Base-by-base conservation (phyloP, 2,888 invertebrate species). In the Cryptocephalus moraei region DNA sequence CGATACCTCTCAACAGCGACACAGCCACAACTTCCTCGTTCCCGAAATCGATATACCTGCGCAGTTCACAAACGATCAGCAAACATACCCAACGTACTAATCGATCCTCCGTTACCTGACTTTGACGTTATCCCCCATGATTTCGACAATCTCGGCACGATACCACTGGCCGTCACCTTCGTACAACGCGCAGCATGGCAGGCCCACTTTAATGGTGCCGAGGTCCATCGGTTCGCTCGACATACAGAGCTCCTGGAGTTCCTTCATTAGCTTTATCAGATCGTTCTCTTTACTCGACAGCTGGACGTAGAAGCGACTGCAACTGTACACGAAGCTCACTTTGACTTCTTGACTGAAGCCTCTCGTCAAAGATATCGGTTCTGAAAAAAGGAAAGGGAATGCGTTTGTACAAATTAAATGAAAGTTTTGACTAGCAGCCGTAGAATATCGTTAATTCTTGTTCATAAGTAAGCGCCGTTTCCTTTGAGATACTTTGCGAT, bases 21-120 rank as follows among this genome's bases (percentile, higher is more conserved):
- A 74, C 65, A 8, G 75, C 68, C 1, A 91, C 80, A n/a, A 77
- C 77, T 64, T 92, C 93, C 61, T 89, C 85, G 70, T 96, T 96
- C 8, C 97, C 97, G 72, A 89, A 99, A 73, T 99, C 97, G 11
- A 97, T 84, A 71, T 92, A 97, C 2, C 83, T 75, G n/a, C 22
- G 32, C 32, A 32, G 13, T 8, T 32, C 6, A 22, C 22, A 22
- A 22, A 22, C 22, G 6, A 22, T 22, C 22, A 22, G 22, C 22
- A 22, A 22, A 22, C 22, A 22, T 22, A 22, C 22, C 6, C 3
- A 2, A 2, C 22, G 22, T 22, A 22, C 22, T 6, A 6, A 22
- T 22, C 22, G 22, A 22, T 22, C 6, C 22, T 22, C 1, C 6
- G 38, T 36, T n/a, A n/a, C 12, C 32, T 31, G 11, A 97, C 86